Evolutionary conservation across 1,140 invertebrate genomes (phyloP), one percentile per base, ranked within the genome.

Genomic region (Ooceraea biroi): DNA sequence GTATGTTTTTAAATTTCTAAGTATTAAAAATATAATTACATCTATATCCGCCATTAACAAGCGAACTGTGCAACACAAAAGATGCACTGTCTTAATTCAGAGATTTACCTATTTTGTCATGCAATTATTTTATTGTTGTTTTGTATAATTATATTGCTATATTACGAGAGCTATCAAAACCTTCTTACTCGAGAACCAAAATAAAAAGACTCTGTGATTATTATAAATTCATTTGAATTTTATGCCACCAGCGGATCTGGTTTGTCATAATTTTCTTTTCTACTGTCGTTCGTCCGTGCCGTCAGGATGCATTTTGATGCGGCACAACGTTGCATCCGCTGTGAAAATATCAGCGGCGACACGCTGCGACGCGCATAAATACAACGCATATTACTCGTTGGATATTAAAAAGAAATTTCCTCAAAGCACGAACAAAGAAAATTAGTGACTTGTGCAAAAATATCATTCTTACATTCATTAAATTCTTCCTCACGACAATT

Each of bases 321-420:
- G 76, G 36, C 50, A 27, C 63, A 68, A 55, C 30, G 63, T 68
- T 65, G 63, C 50, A 71, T 71, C 76, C 76, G 76, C n/a, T 58
- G 50, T 30, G 50, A 50, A 80, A 80, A 80, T 80, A 58, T 80
- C 36, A 71, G 36, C 52, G 25, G 58, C 36, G 76, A 80, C 76
- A 69, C 50, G 76, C 50, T 58, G 76, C 65, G 76, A 46, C 50
- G 85, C 41, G 85, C 85, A 87, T 87, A 87, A 87, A 87, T 91
- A 73, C 88, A 86, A 60, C 72, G 57, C 22, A 30, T 68, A 83
- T 88, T 82, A 72, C 73, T 80, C 76, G 65, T 46, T 30, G 65
- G 36, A 69, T 69, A 71, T 80, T 69, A 57, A 71, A 80, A 80
- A 58, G 50, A 57, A 71, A 58, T 80, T 71, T 71, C 0, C 17